Percentiles rank a stretch among this genome's conserved stretches.
These are phyloP conservation scores for Anas platyrhynchos DNA, from an alignment of 2,113 vertebrate genomes.

Conservation along the genomic window DNA sequence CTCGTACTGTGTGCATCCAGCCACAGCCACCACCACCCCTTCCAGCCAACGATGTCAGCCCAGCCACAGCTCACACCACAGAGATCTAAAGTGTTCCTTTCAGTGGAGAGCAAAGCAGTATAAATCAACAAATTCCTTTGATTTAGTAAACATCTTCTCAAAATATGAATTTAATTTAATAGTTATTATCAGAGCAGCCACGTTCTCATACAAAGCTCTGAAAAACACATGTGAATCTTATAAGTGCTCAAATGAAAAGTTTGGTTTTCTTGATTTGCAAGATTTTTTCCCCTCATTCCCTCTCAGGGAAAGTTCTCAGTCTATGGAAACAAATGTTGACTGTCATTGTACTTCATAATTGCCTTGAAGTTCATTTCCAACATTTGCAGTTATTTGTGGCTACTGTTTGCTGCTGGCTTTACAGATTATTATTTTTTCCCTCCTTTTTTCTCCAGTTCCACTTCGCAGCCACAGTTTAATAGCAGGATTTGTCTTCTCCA, in stretches of 20 bases:
- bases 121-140: neutral
- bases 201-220: neutral
- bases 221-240: neutral
- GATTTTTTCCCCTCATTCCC: neutral
- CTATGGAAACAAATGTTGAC: neutral
- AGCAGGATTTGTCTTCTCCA: slow-evolving; percentile 22
- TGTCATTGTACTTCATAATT: slow-evolving; percentile 45
- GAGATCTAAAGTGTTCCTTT: neutral
- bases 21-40: neutral
- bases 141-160: neutral
- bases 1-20: neutral
- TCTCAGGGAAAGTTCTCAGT: neutral
- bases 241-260: neutral
- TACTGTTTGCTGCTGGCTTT: neutral
- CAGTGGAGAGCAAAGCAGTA: neutral
- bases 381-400: neutral
- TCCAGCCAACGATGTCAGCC: neutral
- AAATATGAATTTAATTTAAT: neutral
- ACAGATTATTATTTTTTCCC: neutral
- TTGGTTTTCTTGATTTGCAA: neutral
- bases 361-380: neutral
- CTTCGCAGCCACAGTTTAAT: neutral
- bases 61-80: neutral
- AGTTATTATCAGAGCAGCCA: neutral
- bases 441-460: neutral